Conservation (phyloP, 2,888 invertebrate genomes). For the Rosalia funebris region DNA sequence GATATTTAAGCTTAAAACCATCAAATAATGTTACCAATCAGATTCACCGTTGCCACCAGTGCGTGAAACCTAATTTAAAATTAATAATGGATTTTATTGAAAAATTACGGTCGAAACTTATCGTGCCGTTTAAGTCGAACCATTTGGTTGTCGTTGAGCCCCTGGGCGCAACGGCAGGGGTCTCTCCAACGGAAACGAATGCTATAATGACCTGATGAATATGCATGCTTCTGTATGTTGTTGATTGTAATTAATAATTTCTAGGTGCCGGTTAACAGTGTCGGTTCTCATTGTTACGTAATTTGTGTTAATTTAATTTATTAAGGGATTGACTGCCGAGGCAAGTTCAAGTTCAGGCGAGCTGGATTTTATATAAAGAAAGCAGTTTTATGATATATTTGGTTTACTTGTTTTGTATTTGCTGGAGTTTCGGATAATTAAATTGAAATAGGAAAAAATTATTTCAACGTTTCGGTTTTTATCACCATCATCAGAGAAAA, state of each 20-base stretch:
- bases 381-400: too few relatives aligned
- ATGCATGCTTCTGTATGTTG: slow-evolving; percentile 23
- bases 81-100: slow-evolving; percentile 22
- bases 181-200: slow-evolving; percentile 25
- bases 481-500: too few relatives aligned
- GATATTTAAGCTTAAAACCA: too few relatives aligned
- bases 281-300: neutral
- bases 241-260: slow-evolving; percentile 23
- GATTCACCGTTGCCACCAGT: slow-evolving; percentile 9
- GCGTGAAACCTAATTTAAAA: slow-evolving; percentile 19
- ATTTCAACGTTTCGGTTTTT: too few relatives aligned
- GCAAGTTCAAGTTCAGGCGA: too few relatives aligned
- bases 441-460: too few relatives aligned
- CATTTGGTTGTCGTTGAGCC: slow-evolving; percentile 23
- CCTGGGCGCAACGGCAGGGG: slow-evolving; percentile 7
- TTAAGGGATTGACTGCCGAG: neutral
- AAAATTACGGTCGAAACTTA: slow-evolving; percentile 17
- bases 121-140: slow-evolving; percentile 13
- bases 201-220: slow-evolving; percentile 23
- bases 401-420: too few relatives aligned
- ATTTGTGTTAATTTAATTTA: neutral
- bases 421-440: too few relatives aligned
- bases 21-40: slow-evolving; percentile 6
- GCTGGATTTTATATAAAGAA: too few relatives aligned
- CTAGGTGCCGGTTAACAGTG: slow-evolving; percentile 4